A percentile compares a stretch with the other conserved stretches of the same genome.
phyloP scores from a whole-genome alignment of 1,140 invertebrate genomes.

The Sycophila sp. region DNA sequence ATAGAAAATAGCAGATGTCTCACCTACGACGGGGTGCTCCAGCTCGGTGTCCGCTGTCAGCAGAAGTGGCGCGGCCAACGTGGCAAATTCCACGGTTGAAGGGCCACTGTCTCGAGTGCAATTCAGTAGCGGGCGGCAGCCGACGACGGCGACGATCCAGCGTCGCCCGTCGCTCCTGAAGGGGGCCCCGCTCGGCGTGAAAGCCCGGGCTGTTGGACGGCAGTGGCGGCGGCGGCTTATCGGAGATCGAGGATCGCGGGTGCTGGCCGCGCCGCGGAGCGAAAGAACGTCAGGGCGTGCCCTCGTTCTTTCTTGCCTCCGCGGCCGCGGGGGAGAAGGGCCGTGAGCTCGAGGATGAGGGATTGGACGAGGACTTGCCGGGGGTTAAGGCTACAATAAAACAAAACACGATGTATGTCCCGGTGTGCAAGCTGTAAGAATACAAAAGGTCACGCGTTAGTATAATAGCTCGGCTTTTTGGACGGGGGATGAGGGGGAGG shows the following conservation, averaged over 20 bases:
- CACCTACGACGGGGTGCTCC: no score
- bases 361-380: constrained; percentile 37
- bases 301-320: background rate
- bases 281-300: background rate
- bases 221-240: constrained; percentile 1
- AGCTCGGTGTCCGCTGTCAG: background rate
- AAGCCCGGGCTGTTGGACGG: background rate
- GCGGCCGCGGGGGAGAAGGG: constrained; percentile 20
- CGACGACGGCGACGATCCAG: background rate
- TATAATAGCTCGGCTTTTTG: constrained; percentile 12
- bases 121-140: background rate
- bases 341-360: constrained; percentile 43
- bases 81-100: background rate
- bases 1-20: no score
- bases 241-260: constrained; percentile 12
- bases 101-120: background rate
- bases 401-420: constrained; percentile 68
- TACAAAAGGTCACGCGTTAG: constrained; percentile 42
- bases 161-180: background rate
- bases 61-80: background rate
- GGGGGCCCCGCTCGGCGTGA: background rate
- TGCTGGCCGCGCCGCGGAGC: no score
- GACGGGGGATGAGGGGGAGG: background rate
- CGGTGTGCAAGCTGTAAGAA: constrained; percentile 63
- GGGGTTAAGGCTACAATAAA: constrained; percentile 65